These are phyloP conservation scores for Pectinophora gossypiella DNA, from an alignment of 1,140 invertebrate genomes.

Conservation along the genomic window DNA sequence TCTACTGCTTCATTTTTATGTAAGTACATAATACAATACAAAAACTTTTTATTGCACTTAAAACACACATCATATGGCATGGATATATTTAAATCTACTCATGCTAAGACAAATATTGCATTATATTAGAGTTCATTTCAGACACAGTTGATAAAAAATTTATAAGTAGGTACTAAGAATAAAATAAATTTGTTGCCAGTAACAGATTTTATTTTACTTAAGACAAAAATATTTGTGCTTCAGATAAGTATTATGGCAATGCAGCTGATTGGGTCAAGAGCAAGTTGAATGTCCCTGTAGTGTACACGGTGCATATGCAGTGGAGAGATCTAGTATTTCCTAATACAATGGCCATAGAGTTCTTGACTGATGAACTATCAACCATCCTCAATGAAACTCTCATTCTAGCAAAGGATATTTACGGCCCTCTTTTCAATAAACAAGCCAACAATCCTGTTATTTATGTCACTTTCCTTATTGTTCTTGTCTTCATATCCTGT, in stretches of 20 bases:
- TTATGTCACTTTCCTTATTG: background rate
- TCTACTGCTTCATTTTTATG: constrained; percentile 39
- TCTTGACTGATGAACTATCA: constrained; percentile 29
- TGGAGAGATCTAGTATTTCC: constrained; percentile 28
- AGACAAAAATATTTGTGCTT: constrained; percentile 19
- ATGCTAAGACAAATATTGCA: no score
- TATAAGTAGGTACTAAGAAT: no score
- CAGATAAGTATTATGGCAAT: constrained; percentile 57
- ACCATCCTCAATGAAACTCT: constrained; percentile 44
- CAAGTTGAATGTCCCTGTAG: constrained; percentile 52
- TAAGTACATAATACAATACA: no score
- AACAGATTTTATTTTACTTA: no score
- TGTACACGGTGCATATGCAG: constrained; percentile 47
- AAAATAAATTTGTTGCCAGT: no score
- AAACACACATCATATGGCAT: no score
- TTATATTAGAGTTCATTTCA: no score
- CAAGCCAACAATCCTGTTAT: background rate
- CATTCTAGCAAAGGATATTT: constrained; percentile 40
- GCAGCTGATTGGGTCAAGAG: constrained; percentile 59
- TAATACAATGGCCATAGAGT: constrained; percentile 23
- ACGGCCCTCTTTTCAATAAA: constrained; percentile 46
- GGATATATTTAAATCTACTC: no score
- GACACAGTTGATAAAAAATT: no score
- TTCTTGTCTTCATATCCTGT: no score
- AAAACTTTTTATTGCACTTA: no score